phyloP scores from a whole-genome alignment of 2,797 vertebrate genomes.

The Sternotherus odoratus region DNA sequence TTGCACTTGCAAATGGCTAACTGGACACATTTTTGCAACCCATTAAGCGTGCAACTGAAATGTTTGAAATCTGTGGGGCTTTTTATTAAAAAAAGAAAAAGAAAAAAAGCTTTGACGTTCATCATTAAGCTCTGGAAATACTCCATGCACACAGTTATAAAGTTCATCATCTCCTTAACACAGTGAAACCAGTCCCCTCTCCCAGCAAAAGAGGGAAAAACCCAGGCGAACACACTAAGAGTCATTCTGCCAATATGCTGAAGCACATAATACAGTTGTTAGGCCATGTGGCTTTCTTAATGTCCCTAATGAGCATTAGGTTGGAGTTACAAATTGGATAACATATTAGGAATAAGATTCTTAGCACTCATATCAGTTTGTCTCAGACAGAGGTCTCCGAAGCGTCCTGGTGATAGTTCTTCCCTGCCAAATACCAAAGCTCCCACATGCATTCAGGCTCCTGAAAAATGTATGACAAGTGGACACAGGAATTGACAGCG shows the following conservation, averaged over 20 bases:
- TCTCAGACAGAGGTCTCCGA: not conserved
- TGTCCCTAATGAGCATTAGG: conserved; percentile 56
- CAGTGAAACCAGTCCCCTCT: conserved; percentile 57
- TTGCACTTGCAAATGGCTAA: conserved; percentile 64
- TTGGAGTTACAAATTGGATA: conserved; percentile 36
- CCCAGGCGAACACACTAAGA: conserved; percentile 39
- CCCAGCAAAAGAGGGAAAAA: conserved; percentile 56
- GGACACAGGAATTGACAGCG: not conserved
- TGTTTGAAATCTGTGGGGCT: conserved; percentile 57
- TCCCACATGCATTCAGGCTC: rapidly evolving
- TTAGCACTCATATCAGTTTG: conserved; percentile 60
- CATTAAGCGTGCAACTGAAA: conserved; percentile 33
- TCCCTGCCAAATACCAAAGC: not conserved
- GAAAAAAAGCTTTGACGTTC: conserved; percentile 44
- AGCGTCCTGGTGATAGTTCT: conserved; percentile 10
- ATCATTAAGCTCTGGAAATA: conserved; percentile 67
- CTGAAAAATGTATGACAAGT: not conserved
- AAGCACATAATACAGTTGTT: conserved; percentile 32
- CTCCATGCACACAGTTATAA: conserved; percentile 53
- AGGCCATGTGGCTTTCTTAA: conserved; percentile 74
- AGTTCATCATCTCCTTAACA: conserved; percentile 64
- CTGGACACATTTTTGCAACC: conserved; percentile 60
- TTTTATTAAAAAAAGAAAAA: conserved; percentile 29
- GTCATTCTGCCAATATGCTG: conserved; percentile 45
- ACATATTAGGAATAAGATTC: conserved; percentile 43